These are phyloP conservation scores for Trinorchestia longiramus DNA, from an alignment of 1,140 invertebrate genomes.

Conservation along the genomic window DNA sequence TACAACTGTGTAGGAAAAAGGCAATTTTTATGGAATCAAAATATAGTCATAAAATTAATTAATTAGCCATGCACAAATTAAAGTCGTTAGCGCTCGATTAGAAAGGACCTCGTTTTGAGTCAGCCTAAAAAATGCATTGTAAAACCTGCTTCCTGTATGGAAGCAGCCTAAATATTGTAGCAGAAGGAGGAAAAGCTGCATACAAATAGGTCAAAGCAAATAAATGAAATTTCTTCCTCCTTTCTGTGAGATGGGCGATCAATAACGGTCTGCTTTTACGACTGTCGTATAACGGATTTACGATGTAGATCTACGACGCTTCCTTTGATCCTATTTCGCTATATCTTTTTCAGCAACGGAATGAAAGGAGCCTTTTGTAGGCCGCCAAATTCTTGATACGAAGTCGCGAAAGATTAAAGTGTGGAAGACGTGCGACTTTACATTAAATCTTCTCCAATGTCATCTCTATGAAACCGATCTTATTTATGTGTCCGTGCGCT, in stretches of 20 bases:
- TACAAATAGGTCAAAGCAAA: neutral
- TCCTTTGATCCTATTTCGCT: neutral
- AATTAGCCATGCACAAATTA: too few species aligned
- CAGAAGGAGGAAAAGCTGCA: neutral
- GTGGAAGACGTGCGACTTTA: neutral
- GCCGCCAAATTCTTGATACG: neutral
- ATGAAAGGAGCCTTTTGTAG: neutral
- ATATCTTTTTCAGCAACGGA: neutral
- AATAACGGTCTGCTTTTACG: neutral
- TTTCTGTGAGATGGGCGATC: neutral
- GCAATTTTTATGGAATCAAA: too few species aligned
- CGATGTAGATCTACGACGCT: neutral
- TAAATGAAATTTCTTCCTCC: neutral
- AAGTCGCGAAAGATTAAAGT: neutral
- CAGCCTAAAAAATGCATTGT: neutral
- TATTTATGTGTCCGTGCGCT: neutral
- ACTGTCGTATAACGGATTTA: neutral
- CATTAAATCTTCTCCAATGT: neutral
- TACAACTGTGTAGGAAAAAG: too few species aligned
- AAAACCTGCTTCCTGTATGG: neutral
- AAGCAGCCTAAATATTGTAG: neutral
- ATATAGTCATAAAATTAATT: too few species aligned
- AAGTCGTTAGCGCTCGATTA: too few species aligned
- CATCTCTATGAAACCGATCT: neutral
- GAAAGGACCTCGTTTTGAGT: too few species aligned